Percentiles rank a stretch among this genome's conserved stretches.
phyloP scores from a whole-genome alignment of 2,113 vertebrate species.

The Barbus barbus region DNA sequence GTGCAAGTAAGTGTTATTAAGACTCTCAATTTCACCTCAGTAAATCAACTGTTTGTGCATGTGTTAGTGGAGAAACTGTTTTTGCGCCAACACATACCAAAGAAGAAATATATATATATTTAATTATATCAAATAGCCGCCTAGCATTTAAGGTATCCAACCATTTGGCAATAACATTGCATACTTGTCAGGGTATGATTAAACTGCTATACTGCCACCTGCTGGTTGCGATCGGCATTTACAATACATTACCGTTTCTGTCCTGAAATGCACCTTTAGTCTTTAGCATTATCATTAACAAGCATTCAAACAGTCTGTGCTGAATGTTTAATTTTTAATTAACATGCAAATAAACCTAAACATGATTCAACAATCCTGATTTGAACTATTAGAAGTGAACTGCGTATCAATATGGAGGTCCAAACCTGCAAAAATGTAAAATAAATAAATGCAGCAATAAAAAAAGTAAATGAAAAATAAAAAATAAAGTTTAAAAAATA shows the following conservation, averaged over 20 bases:
- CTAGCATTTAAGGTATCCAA: constrained; percentile 11
- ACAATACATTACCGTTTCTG: no score
- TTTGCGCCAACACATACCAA: background rate
- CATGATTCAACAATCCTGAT: background rate
- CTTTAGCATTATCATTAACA: no score
- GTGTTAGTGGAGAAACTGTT: background rate
- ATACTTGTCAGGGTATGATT: background rate
- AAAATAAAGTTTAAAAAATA: no score
- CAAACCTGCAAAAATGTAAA: no score
- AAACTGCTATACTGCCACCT: constrained; percentile 59
- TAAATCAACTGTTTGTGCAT: background rate
- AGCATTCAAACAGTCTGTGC: no score
- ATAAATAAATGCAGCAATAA: no score
- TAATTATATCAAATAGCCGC: background rate
- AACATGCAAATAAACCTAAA: no score
- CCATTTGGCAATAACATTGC: background rate
- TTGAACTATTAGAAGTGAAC: no score
- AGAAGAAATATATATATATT: constrained; percentile 5
- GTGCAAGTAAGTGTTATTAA: background rate
- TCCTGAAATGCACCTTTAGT: no score
- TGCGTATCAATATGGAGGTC: no score
- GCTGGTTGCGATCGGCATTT: constrained; percentile 46
- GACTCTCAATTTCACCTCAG: background rate
- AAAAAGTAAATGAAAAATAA: no score
- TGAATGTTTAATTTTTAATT: no score